A percentile compares a stretch with the other conserved stretches of the same genome.
Conservation (phyloP, 2,888 invertebrate species). For the Platycheirus albimanus region DNA sequence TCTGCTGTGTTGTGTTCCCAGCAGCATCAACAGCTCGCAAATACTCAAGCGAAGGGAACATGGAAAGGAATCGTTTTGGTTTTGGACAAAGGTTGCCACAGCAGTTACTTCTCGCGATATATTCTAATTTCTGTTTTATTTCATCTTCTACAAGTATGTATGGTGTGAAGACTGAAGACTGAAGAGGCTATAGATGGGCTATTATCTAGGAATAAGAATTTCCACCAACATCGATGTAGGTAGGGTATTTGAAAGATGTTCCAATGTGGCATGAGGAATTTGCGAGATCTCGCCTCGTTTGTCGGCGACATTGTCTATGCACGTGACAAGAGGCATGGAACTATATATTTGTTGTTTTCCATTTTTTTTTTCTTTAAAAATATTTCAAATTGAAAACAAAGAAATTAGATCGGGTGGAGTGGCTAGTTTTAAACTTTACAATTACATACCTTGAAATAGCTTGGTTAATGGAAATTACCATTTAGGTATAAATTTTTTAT, state of each 20-base stretch:
- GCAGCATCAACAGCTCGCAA: constrained; percentile 4
- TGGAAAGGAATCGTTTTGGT: constrained; percentile 57
- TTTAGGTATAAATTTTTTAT: no score
- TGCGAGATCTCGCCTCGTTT: constrained; percentile 56
- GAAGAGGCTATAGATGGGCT: not conserved
- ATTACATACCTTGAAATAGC: no score
- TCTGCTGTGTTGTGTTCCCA: not conserved
- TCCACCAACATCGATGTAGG: constrained; percentile 59
- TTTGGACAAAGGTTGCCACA: constrained; percentile 49
- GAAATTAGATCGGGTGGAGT: not conserved
- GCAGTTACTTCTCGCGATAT: constrained; percentile 37
- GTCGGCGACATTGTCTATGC: constrained; percentile 60
- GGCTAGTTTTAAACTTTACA: no score
- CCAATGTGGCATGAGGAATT: constrained; percentile 68
- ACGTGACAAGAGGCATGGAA: constrained; percentile 57
- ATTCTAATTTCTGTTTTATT: constrained; percentile 69
- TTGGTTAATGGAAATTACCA: no score
- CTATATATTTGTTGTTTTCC: constrained; percentile 19
- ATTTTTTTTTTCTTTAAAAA: not conserved
- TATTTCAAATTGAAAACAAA: constrained; percentile 8
- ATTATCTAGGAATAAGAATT: constrained; percentile 18
- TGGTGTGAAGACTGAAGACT: not conserved
- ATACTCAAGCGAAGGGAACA: constrained; percentile 60
- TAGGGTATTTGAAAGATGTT: constrained; percentile 71
- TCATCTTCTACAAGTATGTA: constrained; percentile 4